Evolutionary conservation across 2,113 vertebrate genomes (phyloP).

Genomic region (Dromas ardeola): DNA sequence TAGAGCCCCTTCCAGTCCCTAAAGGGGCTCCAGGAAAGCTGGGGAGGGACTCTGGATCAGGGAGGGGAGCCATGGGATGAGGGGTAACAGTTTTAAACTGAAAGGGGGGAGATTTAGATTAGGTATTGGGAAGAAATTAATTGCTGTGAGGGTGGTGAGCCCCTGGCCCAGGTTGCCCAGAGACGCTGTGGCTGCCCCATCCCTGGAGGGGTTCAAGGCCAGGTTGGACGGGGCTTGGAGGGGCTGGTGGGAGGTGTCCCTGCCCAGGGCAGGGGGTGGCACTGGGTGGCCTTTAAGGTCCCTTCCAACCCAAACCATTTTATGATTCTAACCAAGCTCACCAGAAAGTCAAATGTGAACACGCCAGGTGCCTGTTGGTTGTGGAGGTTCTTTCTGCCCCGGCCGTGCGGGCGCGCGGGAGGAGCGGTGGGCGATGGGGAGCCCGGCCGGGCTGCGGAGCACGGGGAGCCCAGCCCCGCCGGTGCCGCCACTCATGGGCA

Average conservation of each 20-base stretch:
- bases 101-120: background rate
- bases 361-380: accelerated
- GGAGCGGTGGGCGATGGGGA: background rate
- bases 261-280: background rate
- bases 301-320: background rate
- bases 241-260: background rate
- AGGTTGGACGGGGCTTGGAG: background rate
- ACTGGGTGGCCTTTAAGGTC: background rate
- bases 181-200: background rate
- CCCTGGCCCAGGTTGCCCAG: background rate
- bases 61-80: background rate
- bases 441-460: accelerated
- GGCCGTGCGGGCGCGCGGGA: accelerated
- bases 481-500: accelerated
- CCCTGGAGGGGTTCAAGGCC: background rate
- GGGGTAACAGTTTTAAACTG: background rate
- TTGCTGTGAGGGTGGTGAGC: background rate
- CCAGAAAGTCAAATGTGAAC: background rate
- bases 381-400: background rate
- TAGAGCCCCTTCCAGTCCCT: background rate
- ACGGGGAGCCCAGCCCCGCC: background rate
- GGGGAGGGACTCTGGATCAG: background rate
- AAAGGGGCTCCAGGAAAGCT: background rate
- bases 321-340: background rate
- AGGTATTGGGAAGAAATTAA: background rate